Conservation (phyloP, 1,140 invertebrate species). For the Frieseomelitta varia region DNA sequence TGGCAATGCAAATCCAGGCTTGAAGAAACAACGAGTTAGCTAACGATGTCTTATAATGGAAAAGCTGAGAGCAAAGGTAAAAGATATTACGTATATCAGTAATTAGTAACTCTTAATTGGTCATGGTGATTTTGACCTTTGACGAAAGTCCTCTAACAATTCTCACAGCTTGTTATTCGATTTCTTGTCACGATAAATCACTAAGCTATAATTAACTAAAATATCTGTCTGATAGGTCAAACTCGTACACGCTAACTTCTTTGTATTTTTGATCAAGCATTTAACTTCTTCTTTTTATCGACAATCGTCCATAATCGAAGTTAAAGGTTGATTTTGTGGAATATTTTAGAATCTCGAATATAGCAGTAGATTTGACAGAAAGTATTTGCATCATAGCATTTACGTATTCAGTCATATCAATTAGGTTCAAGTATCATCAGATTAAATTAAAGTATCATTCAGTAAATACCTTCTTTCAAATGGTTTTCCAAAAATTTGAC, state of each 20-base stretch:
- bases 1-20: not conserved
- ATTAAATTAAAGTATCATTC: no score
- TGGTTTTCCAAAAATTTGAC: no score
- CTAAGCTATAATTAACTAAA: not conserved
- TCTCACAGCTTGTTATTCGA: not conserved
- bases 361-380: not conserved
- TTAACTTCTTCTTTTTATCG: not conserved
- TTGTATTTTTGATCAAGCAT: not conserved
- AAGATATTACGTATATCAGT: no score
- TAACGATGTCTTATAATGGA: constrained; percentile 19
- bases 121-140: no score
- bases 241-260: not conserved
- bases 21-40: no score
- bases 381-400: not conserved
- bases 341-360: not conserved
- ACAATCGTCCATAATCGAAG: not conserved
- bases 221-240: not conserved
- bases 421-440: not conserved
- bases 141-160: no score
- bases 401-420: not conserved
- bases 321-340: not conserved
- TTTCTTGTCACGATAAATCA: not conserved
- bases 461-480: no score
- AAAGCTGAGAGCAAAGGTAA: not conserved
- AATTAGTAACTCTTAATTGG: not conserved